Evolutionary conservation across 2,113 vertebrate species (phyloP), one percentile per base, ranked within the genome.

Genomic region (Notarius quadriscutis): DNA sequence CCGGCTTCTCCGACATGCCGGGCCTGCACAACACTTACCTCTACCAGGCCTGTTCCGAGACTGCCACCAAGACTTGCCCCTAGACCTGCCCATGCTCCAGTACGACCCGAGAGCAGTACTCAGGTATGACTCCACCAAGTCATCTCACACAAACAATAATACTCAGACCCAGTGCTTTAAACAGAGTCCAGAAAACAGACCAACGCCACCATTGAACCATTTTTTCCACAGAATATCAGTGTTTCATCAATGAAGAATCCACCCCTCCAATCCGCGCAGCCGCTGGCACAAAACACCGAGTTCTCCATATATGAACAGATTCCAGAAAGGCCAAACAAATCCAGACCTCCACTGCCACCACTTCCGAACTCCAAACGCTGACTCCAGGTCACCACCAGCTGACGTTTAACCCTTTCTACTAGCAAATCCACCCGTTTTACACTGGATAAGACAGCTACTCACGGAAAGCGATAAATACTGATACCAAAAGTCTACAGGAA

Each of bases 221-320:
- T 30, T 41, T 30, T 71, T 27, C 10, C 14, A n/a, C 85, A 91
- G 89, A 87, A 65, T 82, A 58, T 58, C 62, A 57, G 9, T 12
- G 80, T 57, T 25, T 17, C 85, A 15, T 55, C 81, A 41, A 53
- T 78, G 17, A 82, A 69, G 58, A 81, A 63, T 53, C 51, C 84
- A 55, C 22, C 69, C 14, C 25, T 58, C 34, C 88, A 48, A 79
- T 57, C 86, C 22, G 75, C 84, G 41, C 69, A 55, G 9, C 8
- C 2, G n/a, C n/a, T 55, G 60, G 2, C 67, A 27, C 5, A 18
- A 1, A 63, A 58, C 81, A 71, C 81, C 0, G 41, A 51, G 7
- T 69, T 11, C 14, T 87, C 87, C 55, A 91, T 92, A 72, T 92
- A 92, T n/a, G 89, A 92, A 71, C 88, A 88, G 85, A 92, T 92